A percentile compares a stretch with the other conserved stretches of the same genome.
These are phyloP conservation scores for Eilema caniola DNA, from an alignment of 2,888 invertebrate species.

Conservation along the genomic window DNA sequence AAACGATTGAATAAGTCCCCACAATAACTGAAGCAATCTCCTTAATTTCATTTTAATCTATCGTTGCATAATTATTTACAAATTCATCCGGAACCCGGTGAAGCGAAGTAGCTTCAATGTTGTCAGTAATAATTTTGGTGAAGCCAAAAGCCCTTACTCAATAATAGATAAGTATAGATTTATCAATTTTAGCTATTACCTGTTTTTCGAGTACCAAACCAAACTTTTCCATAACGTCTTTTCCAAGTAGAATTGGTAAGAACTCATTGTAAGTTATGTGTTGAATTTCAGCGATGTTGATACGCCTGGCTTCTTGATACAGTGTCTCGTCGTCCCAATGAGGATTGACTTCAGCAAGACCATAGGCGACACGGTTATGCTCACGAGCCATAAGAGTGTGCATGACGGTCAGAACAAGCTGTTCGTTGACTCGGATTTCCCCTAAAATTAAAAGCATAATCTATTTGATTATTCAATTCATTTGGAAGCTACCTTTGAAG, in stretches of 20 bases:
- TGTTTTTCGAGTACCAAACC: slow-evolving; percentile 94
- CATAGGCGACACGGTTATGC: slow-evolving; percentile 94
- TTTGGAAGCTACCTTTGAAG: background rate
- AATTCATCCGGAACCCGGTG: slow-evolving; percentile 19
- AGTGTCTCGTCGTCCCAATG: slow-evolving; percentile 98
- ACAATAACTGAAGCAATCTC: slow-evolving; percentile 25
- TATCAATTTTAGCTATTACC: slow-evolving; percentile 63
- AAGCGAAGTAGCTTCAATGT: background rate
- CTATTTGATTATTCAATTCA: background rate
- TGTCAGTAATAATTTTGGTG: background rate
- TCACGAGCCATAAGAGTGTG: slow-evolving; percentile 96
- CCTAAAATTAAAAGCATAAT: slow-evolving; percentile 78
- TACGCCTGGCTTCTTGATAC: slow-evolving; percentile 95
- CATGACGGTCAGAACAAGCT: slow-evolving; percentile 95
- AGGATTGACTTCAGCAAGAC: slow-evolving; percentile 92
- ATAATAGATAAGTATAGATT: slow-evolving; percentile 3
- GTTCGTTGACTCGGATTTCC: slow-evolving; percentile 97
- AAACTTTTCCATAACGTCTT: slow-evolving; percentile 96
- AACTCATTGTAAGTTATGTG: slow-evolving; percentile 97
- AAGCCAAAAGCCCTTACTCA: slow-evolving; percentile 1
- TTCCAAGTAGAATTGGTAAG: slow-evolving; percentile 94
- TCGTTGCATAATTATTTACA: slow-evolving; percentile 27
- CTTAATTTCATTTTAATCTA: slow-evolving; percentile 31
- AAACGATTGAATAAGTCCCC: slow-evolving; percentile 22
- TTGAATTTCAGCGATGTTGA: slow-evolving; percentile 95